Conservation (phyloP, 2,113 vertebrate genomes). For the Ellobius talpinus region DNA sequence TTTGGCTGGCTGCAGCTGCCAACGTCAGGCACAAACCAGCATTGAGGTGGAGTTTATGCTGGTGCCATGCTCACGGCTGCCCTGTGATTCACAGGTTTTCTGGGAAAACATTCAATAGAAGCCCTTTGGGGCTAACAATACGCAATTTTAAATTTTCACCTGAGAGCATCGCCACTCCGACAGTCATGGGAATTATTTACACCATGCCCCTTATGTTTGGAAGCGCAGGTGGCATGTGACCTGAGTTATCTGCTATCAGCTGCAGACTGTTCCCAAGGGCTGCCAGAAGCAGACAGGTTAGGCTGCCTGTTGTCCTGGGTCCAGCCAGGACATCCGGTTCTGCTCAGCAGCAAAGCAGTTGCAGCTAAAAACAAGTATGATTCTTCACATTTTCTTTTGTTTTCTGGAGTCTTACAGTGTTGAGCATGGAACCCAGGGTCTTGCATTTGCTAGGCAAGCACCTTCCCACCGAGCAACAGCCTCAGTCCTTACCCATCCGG, state of each 20-base stretch:
- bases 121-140: background rate
- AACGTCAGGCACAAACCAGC: background rate
- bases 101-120: slow-evolving; percentile 15
- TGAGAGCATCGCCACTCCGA: background rate
- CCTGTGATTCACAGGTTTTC: background rate
- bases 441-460: background rate
- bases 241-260: background rate
- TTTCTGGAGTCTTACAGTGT: background rate
- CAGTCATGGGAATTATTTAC: background rate
- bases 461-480: background rate
- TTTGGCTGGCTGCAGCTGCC: background rate
- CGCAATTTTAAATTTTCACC: slow-evolving; percentile 26
- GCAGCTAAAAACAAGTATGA: background rate
- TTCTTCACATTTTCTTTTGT: background rate
- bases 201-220: background rate
- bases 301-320: background rate
- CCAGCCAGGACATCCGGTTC: background rate
- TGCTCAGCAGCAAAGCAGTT: background rate
- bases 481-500: background rate
- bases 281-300: background rate
- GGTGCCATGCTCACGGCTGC: background rate
- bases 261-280: background rate
- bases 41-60: background rate
- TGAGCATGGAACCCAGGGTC: background rate
- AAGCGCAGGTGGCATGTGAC: background rate